Evolutionary conservation across 1,140 invertebrate species (phyloP).

Genomic region (Psix sp.): DNA sequence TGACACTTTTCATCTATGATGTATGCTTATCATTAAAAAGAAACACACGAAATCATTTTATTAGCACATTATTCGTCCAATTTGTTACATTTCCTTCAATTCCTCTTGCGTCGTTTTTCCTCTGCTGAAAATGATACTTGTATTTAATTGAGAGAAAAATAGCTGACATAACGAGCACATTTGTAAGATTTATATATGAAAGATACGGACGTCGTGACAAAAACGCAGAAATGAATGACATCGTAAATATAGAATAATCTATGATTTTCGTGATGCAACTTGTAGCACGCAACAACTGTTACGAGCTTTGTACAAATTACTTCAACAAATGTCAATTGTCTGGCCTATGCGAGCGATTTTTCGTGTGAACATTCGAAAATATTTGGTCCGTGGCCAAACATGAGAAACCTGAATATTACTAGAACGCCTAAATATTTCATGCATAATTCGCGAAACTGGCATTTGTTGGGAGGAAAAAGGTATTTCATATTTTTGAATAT

Average conservation of each 20-base stretch:
- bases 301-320: neutral
- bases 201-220: neutral
- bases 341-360: neutral
- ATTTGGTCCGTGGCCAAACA: no score
- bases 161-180: neutral
- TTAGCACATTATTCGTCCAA: no score
- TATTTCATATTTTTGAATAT: conserved; percentile 26
- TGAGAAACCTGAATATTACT: conserved; percentile 13
- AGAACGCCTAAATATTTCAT: conserved; percentile 7
- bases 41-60: no score
- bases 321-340: no score
- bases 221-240: neutral
- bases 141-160: conserved; percentile 2
- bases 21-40: no score
- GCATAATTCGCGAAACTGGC: conserved; percentile 7
- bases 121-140: neutral
- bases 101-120: no score
- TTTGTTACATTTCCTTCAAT: no score
- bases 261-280: neutral
- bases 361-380: neutral
- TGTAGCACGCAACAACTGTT: neutral
- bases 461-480: conserved; percentile 4
- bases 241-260: conserved; percentile 4
- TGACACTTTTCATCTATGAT: no score
- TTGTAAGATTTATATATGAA: conserved; percentile 7